Conservation (phyloP, 2,888 invertebrate genomes). For the Lymantria monacha region DNA sequence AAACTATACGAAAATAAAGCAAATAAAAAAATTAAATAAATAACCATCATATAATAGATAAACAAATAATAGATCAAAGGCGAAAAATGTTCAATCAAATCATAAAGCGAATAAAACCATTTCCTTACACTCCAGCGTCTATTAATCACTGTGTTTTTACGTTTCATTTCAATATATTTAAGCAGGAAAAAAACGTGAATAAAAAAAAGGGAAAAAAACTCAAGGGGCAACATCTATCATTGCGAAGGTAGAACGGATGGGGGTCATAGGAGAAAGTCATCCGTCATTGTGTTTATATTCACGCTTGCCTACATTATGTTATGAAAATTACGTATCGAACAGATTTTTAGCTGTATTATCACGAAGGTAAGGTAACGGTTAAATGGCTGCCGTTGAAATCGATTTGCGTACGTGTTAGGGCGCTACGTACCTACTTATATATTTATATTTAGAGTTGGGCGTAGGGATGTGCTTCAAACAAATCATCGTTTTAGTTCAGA, state of each 20-base stretch:
- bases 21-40: no score
- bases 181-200: constrained; percentile 2
- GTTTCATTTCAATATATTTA: constrained; percentile 6
- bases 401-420: constrained; percentile 3
- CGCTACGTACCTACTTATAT: background rate
- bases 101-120: background rate
- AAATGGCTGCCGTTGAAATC: constrained; percentile 5
- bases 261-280: constrained; percentile 10
- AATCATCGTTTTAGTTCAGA: background rate
- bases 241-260: constrained; percentile 7
- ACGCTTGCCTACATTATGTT: constrained; percentile 7
- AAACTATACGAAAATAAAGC: no score
- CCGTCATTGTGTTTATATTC: constrained; percentile 18
- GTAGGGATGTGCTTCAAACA: background rate
- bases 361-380: background rate
- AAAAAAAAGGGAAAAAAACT: background rate
- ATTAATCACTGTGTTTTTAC: background rate
- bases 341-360: constrained; percentile 3
- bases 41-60: no score
- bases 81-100: background rate
- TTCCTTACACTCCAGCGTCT: background rate
- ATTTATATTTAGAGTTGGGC: background rate
- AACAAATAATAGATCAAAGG: no score
- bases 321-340: background rate
- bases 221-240: constrained; percentile 9